Evolutionary conservation across 2,888 invertebrate genomes (phyloP).

Genomic region (Lymantria dispar): DNA sequence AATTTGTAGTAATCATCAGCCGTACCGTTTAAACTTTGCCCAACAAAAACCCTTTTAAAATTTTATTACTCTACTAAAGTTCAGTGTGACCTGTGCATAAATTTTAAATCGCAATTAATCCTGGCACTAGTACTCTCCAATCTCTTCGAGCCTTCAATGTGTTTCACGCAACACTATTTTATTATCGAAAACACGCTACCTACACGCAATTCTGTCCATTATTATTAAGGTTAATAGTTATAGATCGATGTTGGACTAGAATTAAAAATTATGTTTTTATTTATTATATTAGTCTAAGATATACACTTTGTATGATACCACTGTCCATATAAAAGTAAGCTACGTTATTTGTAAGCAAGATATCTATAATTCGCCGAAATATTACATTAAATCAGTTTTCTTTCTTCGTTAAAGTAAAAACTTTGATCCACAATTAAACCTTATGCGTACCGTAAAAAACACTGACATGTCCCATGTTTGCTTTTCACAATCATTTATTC

Average conservation of each 20-base stretch:
- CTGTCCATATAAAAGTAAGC: constrained; percentile 67
- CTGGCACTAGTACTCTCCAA: constrained; percentile 12
- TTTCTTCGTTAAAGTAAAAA: constrained; percentile 4
- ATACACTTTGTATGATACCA: constrained; percentile 67
- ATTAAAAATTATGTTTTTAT: constrained; percentile 49
- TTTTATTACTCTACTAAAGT: constrained; percentile 9
- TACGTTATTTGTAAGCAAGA: constrained; percentile 36
- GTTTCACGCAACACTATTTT: constrained; percentile 49
- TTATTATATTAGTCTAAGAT: constrained; percentile 47
- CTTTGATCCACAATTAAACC: no score
- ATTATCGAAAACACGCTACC: constrained; percentile 66
- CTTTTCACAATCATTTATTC: no score
- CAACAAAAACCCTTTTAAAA: not conserved
- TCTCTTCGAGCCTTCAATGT: constrained; percentile 12
- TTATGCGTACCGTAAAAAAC: no score
- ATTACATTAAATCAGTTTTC: constrained; percentile 1
- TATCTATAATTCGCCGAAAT: constrained; percentile 23
- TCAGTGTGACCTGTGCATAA: constrained; percentile 13
- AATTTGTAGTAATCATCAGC: constrained; percentile 4
- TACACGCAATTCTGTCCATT: constrained; percentile 81
- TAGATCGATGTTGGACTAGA: constrained; percentile 59
- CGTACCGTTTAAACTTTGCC: constrained; percentile 4
- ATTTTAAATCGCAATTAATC: not conserved
- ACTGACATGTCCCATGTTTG: no score
- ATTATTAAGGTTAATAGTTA: constrained; percentile 51